Base-by-base conservation (phyloP, 2,113 vertebrate genomes). In the Hepsetus odoe region DNA sequence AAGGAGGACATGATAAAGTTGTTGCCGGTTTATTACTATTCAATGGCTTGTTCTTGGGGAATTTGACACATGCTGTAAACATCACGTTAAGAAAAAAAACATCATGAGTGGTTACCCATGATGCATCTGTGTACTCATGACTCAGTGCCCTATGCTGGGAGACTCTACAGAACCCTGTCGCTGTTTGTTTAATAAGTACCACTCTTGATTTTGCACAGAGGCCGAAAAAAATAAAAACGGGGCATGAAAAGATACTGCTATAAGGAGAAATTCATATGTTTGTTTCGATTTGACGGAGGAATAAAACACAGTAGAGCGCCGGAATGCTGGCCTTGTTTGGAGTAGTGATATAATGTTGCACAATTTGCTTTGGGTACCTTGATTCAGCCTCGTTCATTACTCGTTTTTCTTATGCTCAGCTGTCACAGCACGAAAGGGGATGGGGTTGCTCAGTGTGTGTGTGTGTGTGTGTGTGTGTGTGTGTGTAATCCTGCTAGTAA, bases 301-400 rank as follows among this genome's bases (percentile, higher is more conserved):
- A 89, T 84, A 90, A 91, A 91, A 87, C 77, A 86, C 67, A 82
- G 86, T 83, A 86, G 84, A 86, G 87, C 86, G 80, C 77, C 87
- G 87, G 84, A 89, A 72, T 61, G 46, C 84, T 2, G 33, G n/a
- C 35, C 82, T 78, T 86, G 85, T 89, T 88, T 88, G 88, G 86
- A 88, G 88, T 88, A 89, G 86, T 91, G 90, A 87, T 89, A 85
- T 88, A 85, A 87, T 81, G 79, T 87, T 88, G 85, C 86, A 88
- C 80, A 82, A 82, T 89, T 90, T 90, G 88, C 90, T 92, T 91
- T 89, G 91, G 90, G 90, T 91, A 89, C 89, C 90, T 90, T 80
- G 80, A 74, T 82, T 87, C 24, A 62, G 33, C 49, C 55, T 89
- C n/a, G n/a, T 88, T 88, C 84, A 90, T 82, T 79, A 81, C 86